Conservation (phyloP, 2,113 vertebrate genomes). For the Sylvia atricapilla region DNA sequence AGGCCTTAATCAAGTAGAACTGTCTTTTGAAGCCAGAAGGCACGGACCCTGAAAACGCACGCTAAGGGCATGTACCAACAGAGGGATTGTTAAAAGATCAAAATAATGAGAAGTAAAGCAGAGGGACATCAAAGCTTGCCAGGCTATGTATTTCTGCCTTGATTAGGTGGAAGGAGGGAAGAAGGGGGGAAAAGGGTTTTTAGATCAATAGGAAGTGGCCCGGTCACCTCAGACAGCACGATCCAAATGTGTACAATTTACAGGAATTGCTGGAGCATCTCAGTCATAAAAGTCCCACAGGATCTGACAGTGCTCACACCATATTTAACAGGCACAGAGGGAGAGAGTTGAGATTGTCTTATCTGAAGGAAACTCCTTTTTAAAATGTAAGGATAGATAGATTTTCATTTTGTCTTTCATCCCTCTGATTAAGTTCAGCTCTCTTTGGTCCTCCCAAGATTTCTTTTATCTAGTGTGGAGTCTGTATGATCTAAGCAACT, state of each 20-base stretch:
- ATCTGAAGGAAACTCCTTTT: conserved; percentile 58
- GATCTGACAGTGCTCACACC: conserved; percentile 33
- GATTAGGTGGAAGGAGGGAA: conserved; percentile 28
- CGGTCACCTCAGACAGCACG: not conserved
- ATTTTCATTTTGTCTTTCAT: conserved; percentile 55
- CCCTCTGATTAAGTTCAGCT: conserved; percentile 49
- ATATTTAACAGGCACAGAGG: conserved; percentile 52
- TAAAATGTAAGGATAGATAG: conserved; percentile 44
- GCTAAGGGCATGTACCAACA: not conserved
- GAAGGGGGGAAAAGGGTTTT: not conserved
- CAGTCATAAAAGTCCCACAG: conserved; percentile 34
- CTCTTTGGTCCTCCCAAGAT: conserved; percentile 42
- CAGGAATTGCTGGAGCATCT: conserved; percentile 17
- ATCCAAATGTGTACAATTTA: conserved; percentile 47
- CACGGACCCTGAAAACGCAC: not conserved
- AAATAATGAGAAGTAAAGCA: conserved; percentile 52
- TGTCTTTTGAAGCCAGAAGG: conserved; percentile 35
- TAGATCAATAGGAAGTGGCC: conserved; percentile 57
- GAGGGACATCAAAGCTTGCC: conserved; percentile 60
- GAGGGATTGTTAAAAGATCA: conserved; percentile 52
- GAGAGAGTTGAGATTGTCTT: not conserved
- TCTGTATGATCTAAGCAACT: conserved; percentile 40
- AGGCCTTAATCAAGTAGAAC: not conserved
- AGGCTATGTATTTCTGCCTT: conserved; percentile 42
- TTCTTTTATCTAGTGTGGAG: conserved; percentile 55